Evolutionary conservation across 2,797 vertebrate species (phyloP).

Genomic region (Melanotaenia pygmaea): DNA sequence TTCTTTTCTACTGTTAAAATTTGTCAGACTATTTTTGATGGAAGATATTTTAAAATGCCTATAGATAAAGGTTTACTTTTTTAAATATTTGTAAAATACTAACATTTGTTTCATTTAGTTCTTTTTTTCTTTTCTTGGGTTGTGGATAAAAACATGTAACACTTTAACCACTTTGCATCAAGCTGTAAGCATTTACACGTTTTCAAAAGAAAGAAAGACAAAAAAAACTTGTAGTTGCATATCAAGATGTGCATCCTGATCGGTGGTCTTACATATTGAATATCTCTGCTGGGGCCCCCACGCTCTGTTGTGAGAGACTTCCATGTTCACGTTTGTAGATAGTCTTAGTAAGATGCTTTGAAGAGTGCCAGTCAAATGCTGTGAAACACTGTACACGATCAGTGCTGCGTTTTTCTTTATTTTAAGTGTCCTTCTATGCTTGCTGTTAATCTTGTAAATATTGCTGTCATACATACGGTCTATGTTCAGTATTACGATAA

Average conservation of each 20-base stretch:
- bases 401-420: conserved; percentile 80
- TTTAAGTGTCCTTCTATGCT: conserved; percentile 87
- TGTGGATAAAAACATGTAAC: conserved; percentile 72
- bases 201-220: conserved; percentile 43
- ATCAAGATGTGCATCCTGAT: conserved; percentile 63
- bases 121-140: conserved; percentile 63
- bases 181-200: conserved; percentile 61
- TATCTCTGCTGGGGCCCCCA: conserved; percentile 61
- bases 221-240: conserved; percentile 60
- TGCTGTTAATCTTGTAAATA: conserved; percentile 85
- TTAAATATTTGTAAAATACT: conserved; percentile 88
- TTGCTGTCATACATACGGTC: conserved; percentile 61
- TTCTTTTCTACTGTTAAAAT: conserved; percentile 88
- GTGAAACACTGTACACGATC: conserved; percentile 79
- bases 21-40: conserved; percentile 89
- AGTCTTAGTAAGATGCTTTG: conserved; percentile 79
- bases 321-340: conserved; percentile 82
- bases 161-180: conserved; percentile 76
- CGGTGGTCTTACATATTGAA: conserved; percentile 77
- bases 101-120: conserved; percentile 72
- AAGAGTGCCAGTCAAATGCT: conserved; percentile 79
- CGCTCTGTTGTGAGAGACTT: conserved; percentile 65
- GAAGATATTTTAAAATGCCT: conserved; percentile 90
- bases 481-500: conserved; percentile 69
- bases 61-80: conserved; percentile 89